These are phyloP conservation scores for Monopis laevigella DNA, from an alignment of 2,888 invertebrate genomes.

Conservation along the genomic window DNA sequence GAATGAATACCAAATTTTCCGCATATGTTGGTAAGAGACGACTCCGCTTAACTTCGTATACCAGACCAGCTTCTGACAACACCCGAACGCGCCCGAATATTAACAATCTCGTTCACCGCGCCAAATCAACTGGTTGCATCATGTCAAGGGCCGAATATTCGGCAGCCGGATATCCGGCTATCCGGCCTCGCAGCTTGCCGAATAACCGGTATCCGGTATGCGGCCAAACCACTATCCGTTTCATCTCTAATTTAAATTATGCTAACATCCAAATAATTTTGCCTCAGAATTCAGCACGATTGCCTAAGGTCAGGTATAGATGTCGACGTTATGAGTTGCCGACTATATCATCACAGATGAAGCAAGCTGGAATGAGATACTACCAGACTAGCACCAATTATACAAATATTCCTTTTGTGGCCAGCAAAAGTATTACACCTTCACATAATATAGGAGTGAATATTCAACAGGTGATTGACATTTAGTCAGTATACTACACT, in stretches of 20 bases:
- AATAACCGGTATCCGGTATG: neutral
- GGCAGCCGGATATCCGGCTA: too few species aligned
- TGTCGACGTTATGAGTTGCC: slow-evolving; percentile 68
- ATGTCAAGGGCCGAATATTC: too few species aligned
- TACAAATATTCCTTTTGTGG: slow-evolving; percentile 67
- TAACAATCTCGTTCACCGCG: too few species aligned
- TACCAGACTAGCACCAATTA: slow-evolving; percentile 38
- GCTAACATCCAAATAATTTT: too few species aligned
- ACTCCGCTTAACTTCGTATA: too few species aligned
- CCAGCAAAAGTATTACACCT: slow-evolving; percentile 68
- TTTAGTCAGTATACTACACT: neutral
- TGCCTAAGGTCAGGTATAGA: slow-evolving; percentile 32
- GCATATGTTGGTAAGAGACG: too few species aligned
- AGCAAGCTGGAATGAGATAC: slow-evolving; percentile 64
- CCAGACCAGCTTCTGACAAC: too few species aligned
- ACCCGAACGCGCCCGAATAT: too few species aligned
- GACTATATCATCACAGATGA: slow-evolving; percentile 73
- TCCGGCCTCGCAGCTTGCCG: too few species aligned
- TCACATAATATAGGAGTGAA: slow-evolving; percentile 73
- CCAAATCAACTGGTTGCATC: too few species aligned
- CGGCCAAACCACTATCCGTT: neutral
- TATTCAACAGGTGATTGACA: slow-evolving; percentile 66
- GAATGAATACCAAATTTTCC: too few species aligned
- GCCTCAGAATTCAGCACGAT: neutral
- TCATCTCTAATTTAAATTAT: too few species aligned